Evolutionary conservation across 2,888 invertebrate genomes (phyloP), one percentile per base, ranked within the genome.

Genomic region (Agonopterix arenella): DNA sequence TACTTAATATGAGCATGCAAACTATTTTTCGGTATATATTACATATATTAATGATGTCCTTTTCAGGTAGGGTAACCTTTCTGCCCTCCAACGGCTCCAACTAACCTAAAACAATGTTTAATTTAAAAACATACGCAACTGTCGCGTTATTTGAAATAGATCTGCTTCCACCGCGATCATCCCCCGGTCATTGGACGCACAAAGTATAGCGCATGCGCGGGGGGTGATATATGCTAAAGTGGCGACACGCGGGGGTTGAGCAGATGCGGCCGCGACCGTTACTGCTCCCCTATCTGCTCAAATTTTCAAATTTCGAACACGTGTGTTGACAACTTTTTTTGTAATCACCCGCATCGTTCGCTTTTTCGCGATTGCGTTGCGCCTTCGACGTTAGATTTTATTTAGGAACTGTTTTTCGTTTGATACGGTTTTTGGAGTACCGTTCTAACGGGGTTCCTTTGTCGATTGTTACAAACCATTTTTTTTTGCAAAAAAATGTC

Each of bases 231-330:
- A 67, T 64, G 66, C 62, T 58, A 66, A 60, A 60, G 56, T 61
- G 53, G 61, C 58, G 49, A 53, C 48, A 53, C 60, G 70, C 69
- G 73, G 73, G 71, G 73, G 73, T 59, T 59, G 66, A 56, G 78
- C 86, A 85, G 84, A 85, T 85, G 85, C 76, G 59, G 64, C 56
- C 37, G 68, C 80, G 80, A 81, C 88, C 84, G 88, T 88, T 85
- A 84, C 73, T 51, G 69, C 74, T 78, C 78, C 82, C 83, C 83
- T 84, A 82, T 86, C 80, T 76, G 71, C 73, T 72, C 61, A 63
- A 77, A 82, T 72, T 80, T 83, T 77, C 68, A 62, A 84, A 84
- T 77, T 76, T 77, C 57, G 73, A 83, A 88, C 85, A 83, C 83
- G 84, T 86, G 84, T 73, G 86, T 79, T 82, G 78, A 84, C 84